These are phyloP conservation scores for Nyctibius grandis DNA, from an alignment of 2,797 vertebrate species.

Conservation along the genomic window DNA sequence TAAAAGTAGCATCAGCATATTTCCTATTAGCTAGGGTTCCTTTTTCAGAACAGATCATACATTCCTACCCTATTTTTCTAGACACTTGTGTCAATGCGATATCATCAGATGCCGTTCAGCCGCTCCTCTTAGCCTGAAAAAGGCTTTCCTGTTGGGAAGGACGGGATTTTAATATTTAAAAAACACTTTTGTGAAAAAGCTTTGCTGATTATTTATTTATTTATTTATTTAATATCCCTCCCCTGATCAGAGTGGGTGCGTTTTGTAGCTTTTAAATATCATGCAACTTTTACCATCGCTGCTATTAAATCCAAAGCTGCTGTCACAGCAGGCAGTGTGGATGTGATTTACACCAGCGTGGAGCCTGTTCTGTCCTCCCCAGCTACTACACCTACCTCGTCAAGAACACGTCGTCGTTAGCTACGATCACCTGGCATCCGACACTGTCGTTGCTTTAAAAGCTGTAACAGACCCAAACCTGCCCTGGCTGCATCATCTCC, in stretches of 20 bases:
- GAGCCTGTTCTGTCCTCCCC: neutral
- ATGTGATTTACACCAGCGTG: neutral
- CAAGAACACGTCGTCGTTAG: neutral
- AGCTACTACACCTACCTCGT: neutral
- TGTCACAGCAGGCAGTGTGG: neutral
- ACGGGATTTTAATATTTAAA: constrained; percentile 52
- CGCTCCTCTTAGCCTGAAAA: constrained; percentile 31
- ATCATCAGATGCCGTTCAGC: constrained; percentile 46
- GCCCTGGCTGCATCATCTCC: neutral
- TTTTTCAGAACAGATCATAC: constrained; percentile 53
- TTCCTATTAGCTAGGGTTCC: constrained; percentile 40
- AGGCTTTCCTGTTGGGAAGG: constrained; percentile 52
- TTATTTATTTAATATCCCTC: constrained; percentile 33
- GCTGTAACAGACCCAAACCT: neutral
- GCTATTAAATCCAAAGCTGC: neutral
- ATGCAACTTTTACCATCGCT: constrained; percentile 24
- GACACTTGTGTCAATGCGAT: constrained; percentile 60
- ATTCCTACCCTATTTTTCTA: constrained; percentile 55
- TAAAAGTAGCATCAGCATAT: constrained; percentile 60
- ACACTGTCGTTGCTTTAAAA: too few species aligned
- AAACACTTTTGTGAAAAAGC: neutral
- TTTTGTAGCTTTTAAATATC: constrained; percentile 56
- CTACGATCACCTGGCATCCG: neutral
- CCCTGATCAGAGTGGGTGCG: constrained; percentile 1
- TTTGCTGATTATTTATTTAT: neutral